phyloP scores from a whole-genome alignment of 2,113 vertebrate species.

The Micronisus gabar region DNA sequence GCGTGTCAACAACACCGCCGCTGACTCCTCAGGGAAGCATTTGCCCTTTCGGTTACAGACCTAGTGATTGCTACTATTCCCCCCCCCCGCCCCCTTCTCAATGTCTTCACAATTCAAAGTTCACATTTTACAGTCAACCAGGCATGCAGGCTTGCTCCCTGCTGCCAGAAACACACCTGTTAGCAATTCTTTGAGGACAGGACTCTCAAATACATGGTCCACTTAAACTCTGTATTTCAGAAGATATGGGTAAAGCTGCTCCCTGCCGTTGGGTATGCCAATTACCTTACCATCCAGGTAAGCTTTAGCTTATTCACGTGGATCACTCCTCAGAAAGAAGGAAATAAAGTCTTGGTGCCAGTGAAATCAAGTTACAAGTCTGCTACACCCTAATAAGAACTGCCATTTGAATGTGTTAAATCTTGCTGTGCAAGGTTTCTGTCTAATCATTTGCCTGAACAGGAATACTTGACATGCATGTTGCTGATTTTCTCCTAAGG shows the following conservation, averaged over 20 bases:
- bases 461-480: not conserved
- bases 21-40: constrained; percentile 8
- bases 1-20: not conserved
- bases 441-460: not conserved
- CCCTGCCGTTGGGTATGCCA: not conserved
- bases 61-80: constrained; percentile 20
- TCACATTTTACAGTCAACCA: constrained; percentile 43
- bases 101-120: constrained; percentile 55
- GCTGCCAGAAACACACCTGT: not conserved
- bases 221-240: not conserved
- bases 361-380: not conserved
- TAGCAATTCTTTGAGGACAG: not conserved
- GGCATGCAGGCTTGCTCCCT: not conserved
- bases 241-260: not conserved
- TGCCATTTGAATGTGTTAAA: not conserved
- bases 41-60: constrained; percentile 31
- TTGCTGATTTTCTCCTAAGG: constrained; percentile 27
- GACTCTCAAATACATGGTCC: not conserved
- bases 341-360: not conserved
- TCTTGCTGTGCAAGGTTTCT: not conserved
- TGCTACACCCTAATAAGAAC: not conserved
- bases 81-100: not conserved
- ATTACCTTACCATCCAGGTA: not conserved
- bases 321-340: not conserved
- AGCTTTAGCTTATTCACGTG: not conserved